These are phyloP conservation scores for Sphaerophoria rueppellii DNA, from an alignment of 2,888 invertebrate species.

Conservation along the genomic window DNA sequence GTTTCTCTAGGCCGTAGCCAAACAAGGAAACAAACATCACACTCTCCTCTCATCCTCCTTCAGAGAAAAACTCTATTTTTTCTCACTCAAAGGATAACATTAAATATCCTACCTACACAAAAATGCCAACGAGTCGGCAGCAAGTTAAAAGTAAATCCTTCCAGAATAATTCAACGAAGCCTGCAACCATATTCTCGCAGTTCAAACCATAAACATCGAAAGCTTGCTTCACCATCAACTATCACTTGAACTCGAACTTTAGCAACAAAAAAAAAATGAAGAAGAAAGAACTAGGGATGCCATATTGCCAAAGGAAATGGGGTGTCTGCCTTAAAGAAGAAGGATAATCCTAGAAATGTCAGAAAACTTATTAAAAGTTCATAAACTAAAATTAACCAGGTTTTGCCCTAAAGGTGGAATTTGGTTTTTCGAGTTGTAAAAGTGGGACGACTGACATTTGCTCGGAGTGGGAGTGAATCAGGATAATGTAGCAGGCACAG, in stretches of 20 bases:
- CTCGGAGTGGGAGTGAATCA: too few species aligned
- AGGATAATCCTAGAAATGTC: conserved; percentile 72
- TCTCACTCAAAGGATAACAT: too few species aligned
- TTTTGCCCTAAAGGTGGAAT: conserved; percentile 65
- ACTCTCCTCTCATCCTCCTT: neutral
- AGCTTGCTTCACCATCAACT: conserved; percentile 56
- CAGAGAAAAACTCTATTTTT: too few species aligned
- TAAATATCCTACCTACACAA: too few species aligned
- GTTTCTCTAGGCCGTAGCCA: conserved; percentile 36
- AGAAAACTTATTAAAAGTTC: conserved; percentile 74
- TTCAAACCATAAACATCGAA: conserved; percentile 57
- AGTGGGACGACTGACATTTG: too few species aligned
- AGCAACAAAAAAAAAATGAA: neutral
- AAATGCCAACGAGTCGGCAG: too few species aligned
- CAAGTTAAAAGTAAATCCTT: too few species aligned
- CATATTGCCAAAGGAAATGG: neutral
- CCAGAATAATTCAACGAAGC: too few species aligned
- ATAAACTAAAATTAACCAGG: conserved; percentile 72
- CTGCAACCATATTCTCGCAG: conserved; percentile 16
- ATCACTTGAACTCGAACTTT: conserved; percentile 53
- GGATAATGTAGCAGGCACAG: too few species aligned
- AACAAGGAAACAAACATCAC: conserved; percentile 46
- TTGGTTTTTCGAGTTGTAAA: neutral
- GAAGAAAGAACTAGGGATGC: neutral
- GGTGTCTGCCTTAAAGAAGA: conserved; percentile 47